Conservation (phyloP, 2,113 vertebrate genomes). For the Etia nguti region DNA sequence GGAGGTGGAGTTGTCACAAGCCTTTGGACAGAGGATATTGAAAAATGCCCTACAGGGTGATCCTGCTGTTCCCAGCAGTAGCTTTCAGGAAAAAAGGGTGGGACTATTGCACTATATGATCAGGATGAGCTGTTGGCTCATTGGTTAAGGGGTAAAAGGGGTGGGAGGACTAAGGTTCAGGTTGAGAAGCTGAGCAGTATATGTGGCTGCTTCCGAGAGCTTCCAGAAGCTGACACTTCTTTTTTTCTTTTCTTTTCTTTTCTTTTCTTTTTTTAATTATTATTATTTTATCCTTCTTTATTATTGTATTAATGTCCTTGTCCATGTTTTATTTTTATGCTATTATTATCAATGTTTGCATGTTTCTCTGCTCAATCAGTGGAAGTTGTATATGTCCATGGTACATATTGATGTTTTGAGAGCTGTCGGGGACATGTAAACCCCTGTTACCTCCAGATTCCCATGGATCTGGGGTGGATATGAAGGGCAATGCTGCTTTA, state of each 20-base stretch:
- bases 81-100: slow-evolving; percentile 29
- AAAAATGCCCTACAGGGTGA: not conserved
- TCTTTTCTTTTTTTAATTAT: slow-evolving; percentile 37
- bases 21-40: not conserved
- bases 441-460: not conserved
- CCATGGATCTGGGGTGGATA: not conserved
- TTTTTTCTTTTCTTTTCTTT: slow-evolving; percentile 24
- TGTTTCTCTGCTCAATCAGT: slow-evolving; percentile 52
- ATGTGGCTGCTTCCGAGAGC: slow-evolving; percentile 55
- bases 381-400: slow-evolving; percentile 42
- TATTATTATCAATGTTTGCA: slow-evolving; percentile 49
- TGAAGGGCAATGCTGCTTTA: slow-evolving; percentile 36
- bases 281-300: slow-evolving; percentile 34
- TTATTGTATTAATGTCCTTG: slow-evolving; percentile 67
- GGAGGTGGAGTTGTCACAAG: not conserved
- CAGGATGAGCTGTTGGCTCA: slow-evolving; percentile 45
- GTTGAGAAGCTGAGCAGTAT: slow-evolving; percentile 48
- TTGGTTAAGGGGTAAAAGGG: not conserved
- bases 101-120: slow-evolving; percentile 70
- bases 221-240: slow-evolving; percentile 61
- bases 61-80: slow-evolving; percentile 3
- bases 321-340: slow-evolving; percentile 44
- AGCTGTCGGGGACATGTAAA: slow-evolving; percentile 8
- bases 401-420: slow-evolving; percentile 35
- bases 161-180: slow-evolving; percentile 27